Evolutionary conservation across 2,113 vertebrate genomes (phyloP).

Genomic region (Quiscalus mexicanus): DNA sequence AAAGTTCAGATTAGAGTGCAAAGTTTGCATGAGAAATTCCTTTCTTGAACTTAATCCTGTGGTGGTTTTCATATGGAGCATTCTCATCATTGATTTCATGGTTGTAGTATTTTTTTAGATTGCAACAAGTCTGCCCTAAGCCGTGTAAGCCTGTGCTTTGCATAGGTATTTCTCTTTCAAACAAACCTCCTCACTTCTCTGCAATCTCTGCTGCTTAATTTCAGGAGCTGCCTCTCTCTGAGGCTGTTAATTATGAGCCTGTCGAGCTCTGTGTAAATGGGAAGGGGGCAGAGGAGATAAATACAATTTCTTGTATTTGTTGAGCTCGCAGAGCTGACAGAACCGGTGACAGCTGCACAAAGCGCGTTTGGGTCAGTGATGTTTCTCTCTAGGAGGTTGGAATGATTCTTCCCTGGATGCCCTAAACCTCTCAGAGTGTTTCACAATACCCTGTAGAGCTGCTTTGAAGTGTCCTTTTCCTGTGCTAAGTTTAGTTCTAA

Average conservation of each 20-base stretch:
- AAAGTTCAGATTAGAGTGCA: conserved; percentile 63
- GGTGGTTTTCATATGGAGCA: conserved; percentile 40
- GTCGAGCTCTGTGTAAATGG: not conserved
- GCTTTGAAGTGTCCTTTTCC: conserved; percentile 56
- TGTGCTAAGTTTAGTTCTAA: conserved; percentile 2
- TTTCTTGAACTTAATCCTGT: conserved; percentile 60
- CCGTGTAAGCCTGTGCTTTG: not conserved
- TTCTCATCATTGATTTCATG: conserved; percentile 58
- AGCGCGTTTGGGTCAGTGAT: not conserved
- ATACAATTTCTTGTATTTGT: not conserved
- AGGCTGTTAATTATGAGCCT: not conserved
- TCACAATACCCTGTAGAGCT: not conserved
- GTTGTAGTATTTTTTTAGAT: conserved; percentile 46
- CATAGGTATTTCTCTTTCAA: not conserved
- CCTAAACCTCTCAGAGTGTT: conserved; percentile 9
- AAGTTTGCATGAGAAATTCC: conserved; percentile 66
- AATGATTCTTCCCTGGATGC: conserved; percentile 9
- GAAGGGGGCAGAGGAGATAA: not conserved
- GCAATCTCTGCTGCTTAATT: not conserved
- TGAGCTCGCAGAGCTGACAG: not conserved
- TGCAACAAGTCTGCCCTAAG: conserved; percentile 17
- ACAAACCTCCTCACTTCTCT: not conserved
- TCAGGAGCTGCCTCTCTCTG: not conserved
- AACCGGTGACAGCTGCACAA: not conserved
- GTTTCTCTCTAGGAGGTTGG: not conserved